A percentile compares a stretch with the other conserved stretches of the same genome.
Evolutionary conservation across 2,888 invertebrate genomes (phyloP).

Genomic region (Ormyrus nitidulus): DNA sequence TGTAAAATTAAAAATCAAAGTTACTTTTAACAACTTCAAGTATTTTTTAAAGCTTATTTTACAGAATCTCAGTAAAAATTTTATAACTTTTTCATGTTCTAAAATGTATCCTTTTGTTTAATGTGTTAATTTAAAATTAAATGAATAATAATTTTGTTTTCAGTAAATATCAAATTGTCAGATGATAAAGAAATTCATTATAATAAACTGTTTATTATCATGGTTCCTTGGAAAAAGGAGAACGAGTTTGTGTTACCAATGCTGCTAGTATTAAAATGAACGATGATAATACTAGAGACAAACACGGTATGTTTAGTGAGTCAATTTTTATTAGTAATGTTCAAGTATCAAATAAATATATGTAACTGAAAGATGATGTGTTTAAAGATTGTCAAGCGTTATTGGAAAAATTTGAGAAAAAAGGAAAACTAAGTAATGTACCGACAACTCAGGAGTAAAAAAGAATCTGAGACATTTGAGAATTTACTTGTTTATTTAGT

Average conservation of each 20-base stretch:
- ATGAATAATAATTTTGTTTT: background rate
- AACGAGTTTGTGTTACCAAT: conserved; percentile 82
- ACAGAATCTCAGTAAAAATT: no score
- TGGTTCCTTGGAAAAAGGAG: conserved; percentile 92
- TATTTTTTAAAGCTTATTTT: no score
- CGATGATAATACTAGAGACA: conserved; percentile 78
- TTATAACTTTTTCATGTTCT: no score
- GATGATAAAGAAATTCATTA: conserved; percentile 89
- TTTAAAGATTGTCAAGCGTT: conserved; percentile 92
- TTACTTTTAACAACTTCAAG: no score
- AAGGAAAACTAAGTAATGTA: conserved; percentile 97
- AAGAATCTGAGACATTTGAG: conserved; percentile 93
- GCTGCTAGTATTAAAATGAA: conserved; percentile 78
- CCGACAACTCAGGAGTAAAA: conserved; percentile 97
- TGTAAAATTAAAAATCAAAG: no score
- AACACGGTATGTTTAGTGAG: conserved; percentile 14
- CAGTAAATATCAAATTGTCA: conserved; percentile 79
- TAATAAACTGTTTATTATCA: conserved; percentile 87
- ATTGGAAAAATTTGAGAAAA: conserved; percentile 97
- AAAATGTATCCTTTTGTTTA: no score
- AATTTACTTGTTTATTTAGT: conserved; percentile 98
- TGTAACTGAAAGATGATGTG: conserved; percentile 91
- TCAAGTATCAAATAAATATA: conserved; percentile 79
- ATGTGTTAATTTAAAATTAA: no score
- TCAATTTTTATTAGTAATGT: conserved; percentile 66